Base-by-base conservation (phyloP, 2,113 vertebrate species). In the Lanius collurio region DNA sequence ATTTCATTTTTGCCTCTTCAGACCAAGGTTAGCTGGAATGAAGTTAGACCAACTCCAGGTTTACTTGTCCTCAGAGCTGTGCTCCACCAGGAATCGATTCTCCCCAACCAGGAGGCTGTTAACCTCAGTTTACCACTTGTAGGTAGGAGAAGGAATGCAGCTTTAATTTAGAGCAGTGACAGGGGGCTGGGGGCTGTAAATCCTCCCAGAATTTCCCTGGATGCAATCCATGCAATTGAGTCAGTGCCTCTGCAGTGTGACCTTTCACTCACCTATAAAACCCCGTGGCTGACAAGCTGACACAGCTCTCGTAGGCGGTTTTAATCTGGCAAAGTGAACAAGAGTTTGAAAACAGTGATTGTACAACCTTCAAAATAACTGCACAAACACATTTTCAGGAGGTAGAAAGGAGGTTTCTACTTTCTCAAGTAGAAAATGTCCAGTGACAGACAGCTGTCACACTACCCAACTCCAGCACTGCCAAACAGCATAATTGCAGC, bases 271-370 rank as follows among this genome's bases (percentile, higher is more conserved):
- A 99, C 99, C 97, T 99, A 71, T 99, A 99, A 95, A 99, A 99
- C 5, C 99, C 99, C 2, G 98, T 99, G 13, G 99, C 98, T 12
- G 99, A 99, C 81, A 99, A 97, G 85, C 98, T 99, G 57, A 99
- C 97, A 56, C 98, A 97, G 89, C 97, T 95, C 42, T 97, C 79
- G 15, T 99, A 99, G 9, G 99, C 99, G 0, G 97, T 97, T 67
- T n/a, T 96, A 63, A 99, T 98, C 99, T 99, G 95, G 57, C 31
- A 93, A 96, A n/a, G 42, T 9, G 44, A 95, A 94, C 21, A 92
- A 87, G 49, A 92, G 46, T 83, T 89, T 49, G 41, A 79, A 89
- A 94, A 60, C 35, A 83, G n/a, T 50, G 13, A 71, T 12, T 39
- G 17, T 57, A n/a, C 52, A 84, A 53, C 3, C 30, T 70, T 56